Conservation (phyloP, 2,113 vertebrate species). For the Megatriorchis doriae region DNA sequence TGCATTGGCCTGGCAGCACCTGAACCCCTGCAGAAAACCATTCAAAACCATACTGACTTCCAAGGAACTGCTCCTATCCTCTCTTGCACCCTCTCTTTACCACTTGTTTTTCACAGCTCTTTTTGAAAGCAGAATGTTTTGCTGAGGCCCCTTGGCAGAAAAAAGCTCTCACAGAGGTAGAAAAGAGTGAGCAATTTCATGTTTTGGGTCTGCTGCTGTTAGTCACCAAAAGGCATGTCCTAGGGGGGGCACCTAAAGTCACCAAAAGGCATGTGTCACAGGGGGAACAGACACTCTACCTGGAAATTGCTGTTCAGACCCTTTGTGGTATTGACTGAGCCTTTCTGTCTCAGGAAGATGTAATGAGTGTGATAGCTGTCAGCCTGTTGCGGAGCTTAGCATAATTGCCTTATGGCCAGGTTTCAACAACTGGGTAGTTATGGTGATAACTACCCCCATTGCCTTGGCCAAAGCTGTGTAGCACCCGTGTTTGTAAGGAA, state of each 20-base stretch:
- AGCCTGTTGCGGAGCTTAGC: neutral
- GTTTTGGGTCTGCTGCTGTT: neutral
- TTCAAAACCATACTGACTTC: neutral
- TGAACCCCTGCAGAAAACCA: neutral
- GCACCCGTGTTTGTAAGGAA: neutral
- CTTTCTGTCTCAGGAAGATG: neutral
- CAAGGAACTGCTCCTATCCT: neutral
- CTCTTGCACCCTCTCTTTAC: neutral
- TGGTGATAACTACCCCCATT: fast-evolving
- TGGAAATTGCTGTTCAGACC: neutral
- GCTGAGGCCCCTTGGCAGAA: neutral
- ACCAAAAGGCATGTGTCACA: neutral
- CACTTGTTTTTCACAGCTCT: neutral
- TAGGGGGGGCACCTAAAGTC: neutral
- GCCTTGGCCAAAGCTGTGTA: neutral
- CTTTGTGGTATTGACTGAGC: neutral
- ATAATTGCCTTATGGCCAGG: neutral
- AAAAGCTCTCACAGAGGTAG: neutral
- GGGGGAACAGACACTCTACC: neutral
- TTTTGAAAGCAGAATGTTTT: neutral
- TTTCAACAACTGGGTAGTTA: neutral
- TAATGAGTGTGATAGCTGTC: neutral
- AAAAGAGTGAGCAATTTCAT: neutral
- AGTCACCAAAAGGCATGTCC: neutral
- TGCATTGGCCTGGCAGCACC: neutral